These are phyloP conservation scores for Polyergus mexicanus DNA, from an alignment of 1,140 invertebrate species.

Conservation along the genomic window DNA sequence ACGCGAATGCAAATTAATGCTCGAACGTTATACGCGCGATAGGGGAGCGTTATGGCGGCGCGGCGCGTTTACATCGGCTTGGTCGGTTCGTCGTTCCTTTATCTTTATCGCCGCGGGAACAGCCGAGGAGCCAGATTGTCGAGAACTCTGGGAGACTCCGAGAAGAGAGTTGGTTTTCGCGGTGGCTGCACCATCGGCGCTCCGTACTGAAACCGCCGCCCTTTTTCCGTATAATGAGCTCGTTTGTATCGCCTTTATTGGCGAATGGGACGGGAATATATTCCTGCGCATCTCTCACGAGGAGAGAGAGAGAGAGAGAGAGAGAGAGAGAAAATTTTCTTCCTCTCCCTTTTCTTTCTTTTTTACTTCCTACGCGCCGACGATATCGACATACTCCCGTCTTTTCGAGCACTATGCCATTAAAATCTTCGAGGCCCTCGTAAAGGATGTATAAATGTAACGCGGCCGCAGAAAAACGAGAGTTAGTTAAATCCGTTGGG, in stretches of 20 bases:
- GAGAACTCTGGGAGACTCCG: slow-evolving; percentile 33
- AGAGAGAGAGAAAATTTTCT: slow-evolving; percentile 47
- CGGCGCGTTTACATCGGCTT: slow-evolving; percentile 50
- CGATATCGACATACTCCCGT: slow-evolving; percentile 4
- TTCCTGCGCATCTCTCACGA: slow-evolving; percentile 10
- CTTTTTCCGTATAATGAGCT: slow-evolving; percentile 64
- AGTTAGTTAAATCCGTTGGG: slow-evolving; percentile 30
- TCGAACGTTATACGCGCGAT: slow-evolving; percentile 65
- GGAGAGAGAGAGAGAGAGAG: slow-evolving; percentile 4
- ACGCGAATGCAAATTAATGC: slow-evolving; percentile 70
- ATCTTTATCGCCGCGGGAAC: slow-evolving; percentile 64
- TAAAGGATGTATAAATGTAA: slow-evolving; percentile 52
- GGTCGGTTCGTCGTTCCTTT: slow-evolving; percentile 60
- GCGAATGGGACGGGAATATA: slow-evolving; percentile 40
- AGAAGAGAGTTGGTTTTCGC: slow-evolving; percentile 45
- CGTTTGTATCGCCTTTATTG: slow-evolving; percentile 70
- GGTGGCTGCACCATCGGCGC: slow-evolving; percentile 40
- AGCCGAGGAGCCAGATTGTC: slow-evolving; percentile 60
- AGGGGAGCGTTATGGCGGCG: slow-evolving; percentile 54
- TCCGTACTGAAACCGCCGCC: slow-evolving; percentile 51
- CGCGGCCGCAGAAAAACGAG: not conserved
- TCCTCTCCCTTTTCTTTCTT: slow-evolving; percentile 25
- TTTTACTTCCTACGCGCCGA: not conserved
- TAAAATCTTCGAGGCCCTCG: slow-evolving; percentile 24
- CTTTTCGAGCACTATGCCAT: slow-evolving; percentile 39